These are phyloP conservation scores for Lateolabrax maculatus DNA, from an alignment of 2,797 vertebrate species.

Conservation along the genomic window DNA sequence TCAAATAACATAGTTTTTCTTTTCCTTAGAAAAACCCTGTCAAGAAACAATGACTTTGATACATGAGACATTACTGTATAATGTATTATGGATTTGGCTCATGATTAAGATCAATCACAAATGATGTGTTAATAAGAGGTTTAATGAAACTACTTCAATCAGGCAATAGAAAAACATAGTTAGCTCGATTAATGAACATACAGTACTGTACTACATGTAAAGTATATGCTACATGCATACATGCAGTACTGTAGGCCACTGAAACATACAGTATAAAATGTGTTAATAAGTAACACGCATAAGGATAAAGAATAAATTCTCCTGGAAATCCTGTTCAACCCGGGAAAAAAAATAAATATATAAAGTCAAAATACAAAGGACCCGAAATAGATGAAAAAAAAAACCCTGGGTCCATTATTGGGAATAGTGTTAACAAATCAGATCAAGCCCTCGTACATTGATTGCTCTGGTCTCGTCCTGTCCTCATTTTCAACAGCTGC, in stretches of 20 bases:
- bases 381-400: constrained; percentile 5
- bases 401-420: constrained; percentile 49
- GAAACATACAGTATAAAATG: background rate
- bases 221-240: background rate
- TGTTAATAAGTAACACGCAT: too few species aligned
- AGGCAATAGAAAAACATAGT: background rate
- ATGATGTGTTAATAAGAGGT: background rate
- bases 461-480: constrained; percentile 88
- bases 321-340: background rate
- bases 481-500: constrained; percentile 82
- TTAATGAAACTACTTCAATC: background rate
- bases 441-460: constrained; percentile 84
- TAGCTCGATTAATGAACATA: constrained; percentile 11
- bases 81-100: background rate
- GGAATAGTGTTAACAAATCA: constrained; percentile 76
- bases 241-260: background rate
- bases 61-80: background rate
- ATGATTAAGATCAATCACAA: constrained; percentile 1
- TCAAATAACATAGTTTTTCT: background rate
- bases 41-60: background rate
- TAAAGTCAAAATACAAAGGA: constrained; percentile 5
- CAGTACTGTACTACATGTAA: too few species aligned
- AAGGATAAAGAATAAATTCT: background rate
- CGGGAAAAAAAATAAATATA: background rate
- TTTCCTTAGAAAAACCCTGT: background rate